These are phyloP conservation scores for Drosophila mimica DNA, from an alignment of 2,888 invertebrate species.

Conservation along the genomic window DNA sequence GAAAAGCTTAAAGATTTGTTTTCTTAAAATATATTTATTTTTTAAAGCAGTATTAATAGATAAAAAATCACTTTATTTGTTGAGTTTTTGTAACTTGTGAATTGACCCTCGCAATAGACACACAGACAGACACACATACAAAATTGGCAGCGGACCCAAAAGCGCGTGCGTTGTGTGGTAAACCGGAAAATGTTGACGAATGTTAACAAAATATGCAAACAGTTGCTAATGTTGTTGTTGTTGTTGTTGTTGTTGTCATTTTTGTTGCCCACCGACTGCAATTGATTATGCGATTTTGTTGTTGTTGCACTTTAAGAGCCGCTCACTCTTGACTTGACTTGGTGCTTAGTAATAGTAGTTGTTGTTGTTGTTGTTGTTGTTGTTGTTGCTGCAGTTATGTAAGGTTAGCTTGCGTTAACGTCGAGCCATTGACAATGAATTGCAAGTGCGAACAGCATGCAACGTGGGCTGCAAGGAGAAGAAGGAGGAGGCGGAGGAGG, in stretches of 20 bases:
- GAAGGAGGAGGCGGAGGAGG: not conserved
- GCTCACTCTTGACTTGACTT: conserved; percentile 39
- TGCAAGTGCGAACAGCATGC: conserved; percentile 53
- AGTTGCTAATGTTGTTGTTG: conserved; percentile 36
- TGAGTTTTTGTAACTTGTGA: not conserved
- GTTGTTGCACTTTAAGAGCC: conserved; percentile 45
- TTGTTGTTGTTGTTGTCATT: conserved; percentile 16
- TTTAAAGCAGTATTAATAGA: not conserved
- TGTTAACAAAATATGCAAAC: conserved; percentile 71
- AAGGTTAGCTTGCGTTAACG: conserved; percentile 60
- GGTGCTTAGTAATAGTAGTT: conserved; percentile 15
- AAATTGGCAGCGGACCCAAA: conserved; percentile 49
- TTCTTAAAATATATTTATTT: not conserved
- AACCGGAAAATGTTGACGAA: conserved; percentile 75
- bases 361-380: conserved; percentile 13
- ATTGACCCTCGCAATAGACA: conserved; percentile 18
- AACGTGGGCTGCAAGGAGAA: conserved; percentile 36
- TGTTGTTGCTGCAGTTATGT: conserved; percentile 59
- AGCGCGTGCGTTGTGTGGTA: conserved; percentile 56
- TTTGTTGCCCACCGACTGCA: conserved; percentile 54
- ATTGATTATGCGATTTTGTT: conserved; percentile 61
- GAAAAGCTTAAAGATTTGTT: not conserved
- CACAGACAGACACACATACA: not conserved
- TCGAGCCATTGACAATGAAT: conserved; percentile 76
- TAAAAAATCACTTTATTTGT: not conserved